These are phyloP conservation scores for Lagodon rhomboides DNA, from an alignment of 2,797 vertebrate species.

Conservation along the genomic window DNA sequence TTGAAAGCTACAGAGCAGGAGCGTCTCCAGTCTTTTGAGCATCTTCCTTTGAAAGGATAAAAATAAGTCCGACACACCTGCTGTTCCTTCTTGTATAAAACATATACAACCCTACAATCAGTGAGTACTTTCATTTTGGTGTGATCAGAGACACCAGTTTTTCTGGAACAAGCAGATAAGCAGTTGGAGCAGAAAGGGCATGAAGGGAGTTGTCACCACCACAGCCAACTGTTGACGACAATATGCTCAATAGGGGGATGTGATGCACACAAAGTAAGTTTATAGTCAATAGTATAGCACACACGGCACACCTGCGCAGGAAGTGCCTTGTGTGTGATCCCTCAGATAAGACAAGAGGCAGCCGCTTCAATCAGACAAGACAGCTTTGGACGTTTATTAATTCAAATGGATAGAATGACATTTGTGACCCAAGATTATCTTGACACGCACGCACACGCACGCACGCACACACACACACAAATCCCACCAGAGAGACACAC, in stretches of 20 bases:
- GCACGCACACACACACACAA: slow-evolving; percentile 35
- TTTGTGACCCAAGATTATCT: slow-evolving; percentile 75
- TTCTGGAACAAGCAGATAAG: slow-evolving; percentile 50
- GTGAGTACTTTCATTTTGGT: background rate
- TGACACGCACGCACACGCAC: slow-evolving; percentile 19
- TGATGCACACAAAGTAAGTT: slow-evolving; percentile 63
- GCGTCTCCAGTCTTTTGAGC: background rate
- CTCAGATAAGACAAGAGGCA: slow-evolving; percentile 25
- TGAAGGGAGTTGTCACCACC: slow-evolving; percentile 45
- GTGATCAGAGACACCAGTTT: slow-evolving; percentile 21
- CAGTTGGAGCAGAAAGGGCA: slow-evolving; percentile 20
- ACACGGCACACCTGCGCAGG: slow-evolving; percentile 28
- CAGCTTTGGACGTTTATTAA: slow-evolving; percentile 84
- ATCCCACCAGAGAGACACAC: slow-evolving; percentile 82
- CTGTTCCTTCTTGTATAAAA: slow-evolving; percentile 5
- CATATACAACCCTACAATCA: background rate
- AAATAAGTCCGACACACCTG: background rate
- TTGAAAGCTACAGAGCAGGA: background rate
- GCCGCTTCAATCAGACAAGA: slow-evolving; percentile 56
- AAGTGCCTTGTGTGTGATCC: slow-evolving; percentile 9
- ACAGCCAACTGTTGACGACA: slow-evolving; percentile 61
- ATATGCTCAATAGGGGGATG: slow-evolving; percentile 54
- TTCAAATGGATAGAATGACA: slow-evolving; percentile 81
- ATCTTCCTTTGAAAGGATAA: background rate
- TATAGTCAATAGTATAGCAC: slow-evolving; percentile 70